Base-by-base conservation (phyloP, 2,797 vertebrate species). In the Geotria australis region DNA sequence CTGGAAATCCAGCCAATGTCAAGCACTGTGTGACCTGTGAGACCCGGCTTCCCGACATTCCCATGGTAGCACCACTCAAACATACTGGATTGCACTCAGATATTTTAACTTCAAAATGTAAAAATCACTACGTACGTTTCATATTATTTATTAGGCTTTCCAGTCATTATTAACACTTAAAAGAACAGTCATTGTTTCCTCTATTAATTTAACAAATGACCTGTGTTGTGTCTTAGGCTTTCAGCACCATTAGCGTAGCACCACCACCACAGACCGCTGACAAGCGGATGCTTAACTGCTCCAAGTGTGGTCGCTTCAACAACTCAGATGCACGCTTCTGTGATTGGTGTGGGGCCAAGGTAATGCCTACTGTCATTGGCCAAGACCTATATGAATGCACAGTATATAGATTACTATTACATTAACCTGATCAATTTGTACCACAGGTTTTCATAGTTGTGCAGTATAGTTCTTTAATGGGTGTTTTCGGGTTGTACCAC, bases 1-100 rank as follows among this genome's bases (percentile, higher is more conserved):
- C 76, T 12, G 77, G 75, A 63, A 93, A 84, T 67, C 85, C 81
- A 3, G 65, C 65, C 57, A 69, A 81, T 63, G 61, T 81, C 57
- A 72, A 71, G 55, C 66, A 64, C 61, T 95, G 88, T 68, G 71
- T 78, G 46, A 78, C 74, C 61, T 94, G 85, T 59, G 85, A 85
- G 70, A 72, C 66, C 57, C 62, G 57, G 49, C 70, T 88, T 56
- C 71, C 69, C 58, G 67, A 71, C 48, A 56, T 66, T n/a, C 63
- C 65, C 12, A 69, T 5, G 65, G 81, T 82, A 75, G 70, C 24
- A 38, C 24, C 24, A 38, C 24, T 38, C 24, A 38, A 38, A 38
- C 24, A 38, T 24, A 38, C 38, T 5, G 5, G 24, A 38, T 38
- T 38, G 24, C 24, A 24, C 24, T 38, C 24, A 38, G 24, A 38